Conservation (phyloP, 2,113 vertebrate genomes). For the Arenaria interpres region DNA sequence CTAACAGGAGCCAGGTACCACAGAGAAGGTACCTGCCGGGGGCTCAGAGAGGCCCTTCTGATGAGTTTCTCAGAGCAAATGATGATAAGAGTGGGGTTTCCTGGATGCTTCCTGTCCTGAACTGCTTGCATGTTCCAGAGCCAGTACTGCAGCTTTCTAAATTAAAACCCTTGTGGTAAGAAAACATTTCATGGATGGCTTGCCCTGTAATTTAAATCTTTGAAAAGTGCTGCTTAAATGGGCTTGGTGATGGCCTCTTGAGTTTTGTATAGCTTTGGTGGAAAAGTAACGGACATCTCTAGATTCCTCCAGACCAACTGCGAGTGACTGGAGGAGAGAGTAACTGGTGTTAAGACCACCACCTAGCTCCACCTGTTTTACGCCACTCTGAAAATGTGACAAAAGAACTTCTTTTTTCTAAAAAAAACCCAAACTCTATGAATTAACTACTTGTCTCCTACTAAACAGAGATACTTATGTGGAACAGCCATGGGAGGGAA, state of each 20-base stretch:
- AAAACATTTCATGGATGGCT: not conserved
- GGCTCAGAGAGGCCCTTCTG: not conserved
- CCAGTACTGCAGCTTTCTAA: not conserved
- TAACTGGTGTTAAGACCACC: not conserved
- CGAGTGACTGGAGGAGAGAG: not conserved
- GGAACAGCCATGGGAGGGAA: not conserved
- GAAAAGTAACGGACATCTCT: fast-evolving
- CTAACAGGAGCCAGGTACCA: not conserved
- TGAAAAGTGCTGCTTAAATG: not conserved
- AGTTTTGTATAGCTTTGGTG: not conserved
- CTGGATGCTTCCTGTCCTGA: not conserved
- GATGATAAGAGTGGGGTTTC: not conserved
- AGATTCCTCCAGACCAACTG: not conserved
- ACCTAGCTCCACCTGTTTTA: not conserved
- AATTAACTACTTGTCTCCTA: not conserved
- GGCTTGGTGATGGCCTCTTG: fast-evolving
- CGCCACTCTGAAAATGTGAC: not conserved
- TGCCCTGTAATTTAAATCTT: not conserved
- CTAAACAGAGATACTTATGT: not conserved
- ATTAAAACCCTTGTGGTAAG: not conserved
- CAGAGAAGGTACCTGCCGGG: not conserved
- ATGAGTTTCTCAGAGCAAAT: not conserved
- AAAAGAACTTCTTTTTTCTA: not conserved
- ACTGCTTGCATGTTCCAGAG: not conserved
- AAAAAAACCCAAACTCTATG: not conserved